phyloP scores from a whole-genome alignment of 2,113 vertebrate species.

The Microtus oregoni region DNA sequence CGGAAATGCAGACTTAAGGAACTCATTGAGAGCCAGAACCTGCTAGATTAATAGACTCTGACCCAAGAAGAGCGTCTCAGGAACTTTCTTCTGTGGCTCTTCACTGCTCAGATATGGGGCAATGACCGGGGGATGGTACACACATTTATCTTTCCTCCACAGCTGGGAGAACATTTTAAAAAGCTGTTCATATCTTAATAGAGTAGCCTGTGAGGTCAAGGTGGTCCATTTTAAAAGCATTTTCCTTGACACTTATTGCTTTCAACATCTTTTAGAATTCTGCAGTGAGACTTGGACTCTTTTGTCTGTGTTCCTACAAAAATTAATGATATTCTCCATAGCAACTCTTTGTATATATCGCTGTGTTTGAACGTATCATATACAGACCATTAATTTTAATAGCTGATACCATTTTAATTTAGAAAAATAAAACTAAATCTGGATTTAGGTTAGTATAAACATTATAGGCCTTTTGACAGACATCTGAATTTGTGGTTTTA shows the following conservation, averaged over 20 bases:
- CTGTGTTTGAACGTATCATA: background rate
- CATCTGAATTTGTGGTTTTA: constrained; percentile 3
- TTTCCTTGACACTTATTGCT: constrained; percentile 58
- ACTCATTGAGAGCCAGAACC: constrained; percentile 11
- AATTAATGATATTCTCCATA: constrained; percentile 30
- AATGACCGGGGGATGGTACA: background rate
- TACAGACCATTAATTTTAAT: background rate
- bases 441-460: constrained; percentile 15
- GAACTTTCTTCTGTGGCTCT: background rate
- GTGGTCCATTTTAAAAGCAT: constrained; percentile 60
- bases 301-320: constrained; percentile 53
- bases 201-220: constrained; percentile 48
- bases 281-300: background rate
- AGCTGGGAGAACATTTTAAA: background rate
- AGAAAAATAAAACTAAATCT: constrained; percentile 43
- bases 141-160: constrained; percentile 29
- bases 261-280: constrained; percentile 67
- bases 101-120: background rate
- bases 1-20: constrained; percentile 14
- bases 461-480: background rate
- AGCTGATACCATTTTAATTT: constrained; percentile 11
- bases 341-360: background rate
- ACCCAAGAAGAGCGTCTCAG: background rate
- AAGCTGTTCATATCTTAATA: constrained; percentile 54
- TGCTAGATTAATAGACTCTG: constrained; percentile 40